Base-by-base conservation (phyloP, 2,797 vertebrate species). In the Diplodus puntazzo region DNA sequence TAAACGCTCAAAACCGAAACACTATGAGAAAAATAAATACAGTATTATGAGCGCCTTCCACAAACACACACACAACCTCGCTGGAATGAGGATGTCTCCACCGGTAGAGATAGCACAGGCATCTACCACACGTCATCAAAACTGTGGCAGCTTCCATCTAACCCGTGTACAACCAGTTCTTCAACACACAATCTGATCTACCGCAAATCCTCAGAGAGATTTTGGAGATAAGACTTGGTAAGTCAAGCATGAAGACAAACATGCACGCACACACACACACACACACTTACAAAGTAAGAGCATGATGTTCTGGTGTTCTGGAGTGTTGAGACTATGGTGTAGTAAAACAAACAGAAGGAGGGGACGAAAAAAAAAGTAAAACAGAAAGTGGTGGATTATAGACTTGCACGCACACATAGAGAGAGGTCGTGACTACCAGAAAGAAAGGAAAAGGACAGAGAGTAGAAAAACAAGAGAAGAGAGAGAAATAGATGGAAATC, bases 111-210 rank as follows among this genome's bases (percentile, higher is more conserved):
- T 52, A 83, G 10, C 54, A 1, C 60, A 73, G 82, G 46, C 45
- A 80, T 77, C 69, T 69, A 30, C 20, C 43, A n/a, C 42, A 64
- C n/a, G 46, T 75, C 80, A 81, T 80, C 66, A 12, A 39, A 23
- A 23, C 70, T 53, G 60, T 65, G 30, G 63, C 66, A 73, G 76
- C 71, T 62, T 5, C 74, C 13, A 16, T 54, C 43, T 70, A 30
- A n/a, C 66, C 27, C 49, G 39, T 55, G 76, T 13, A 63, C 65
- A 87, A 75, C 73, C 66, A 48, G 85, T 76, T 83, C 74, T 66
- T 57, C 25, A 68, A 71, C 77, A 79, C 69, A 67, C 50, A 72
- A 18, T 11, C 23, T 11, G 23, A 68, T 42, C 11, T 20, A 53
- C 62, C 52, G 39, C 45, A 67, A 72, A 65, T 65, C 75, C 25